phyloP scores from a whole-genome alignment of 2,797 vertebrate species.

The Malurus splendens region DNA sequence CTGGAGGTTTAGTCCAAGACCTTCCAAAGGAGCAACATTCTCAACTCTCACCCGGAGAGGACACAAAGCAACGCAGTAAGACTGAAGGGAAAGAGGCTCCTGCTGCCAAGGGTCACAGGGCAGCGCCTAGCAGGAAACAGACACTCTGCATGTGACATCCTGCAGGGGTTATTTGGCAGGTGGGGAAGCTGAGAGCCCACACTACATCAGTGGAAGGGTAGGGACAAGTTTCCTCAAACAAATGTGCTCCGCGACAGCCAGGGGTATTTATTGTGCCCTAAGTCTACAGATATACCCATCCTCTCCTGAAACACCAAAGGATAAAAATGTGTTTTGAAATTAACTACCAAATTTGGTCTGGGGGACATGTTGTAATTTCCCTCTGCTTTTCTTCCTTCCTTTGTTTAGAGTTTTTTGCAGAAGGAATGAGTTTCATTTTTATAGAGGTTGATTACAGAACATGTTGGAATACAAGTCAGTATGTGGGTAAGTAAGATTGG shows the following conservation, averaged over 20 bases:
- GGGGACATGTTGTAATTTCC: fast-evolving
- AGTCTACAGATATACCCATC: not conserved
- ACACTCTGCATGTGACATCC: not conserved
- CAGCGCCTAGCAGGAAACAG: constrained; percentile 52
- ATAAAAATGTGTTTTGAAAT: not conserved
- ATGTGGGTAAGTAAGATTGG: not conserved
- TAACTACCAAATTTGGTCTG: not conserved
- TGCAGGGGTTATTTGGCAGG: constrained; percentile 14
- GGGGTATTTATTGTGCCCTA: not conserved
- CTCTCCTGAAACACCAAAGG: not conserved
- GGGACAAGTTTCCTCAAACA: not conserved
- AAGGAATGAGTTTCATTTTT: not conserved
- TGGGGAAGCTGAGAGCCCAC: not conserved
- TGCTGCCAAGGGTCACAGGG: constrained; percentile 36
- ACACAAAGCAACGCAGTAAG: not conserved
- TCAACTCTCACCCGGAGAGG: not conserved
- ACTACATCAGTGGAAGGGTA: not conserved
- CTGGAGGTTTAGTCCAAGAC: constrained; percentile 7
- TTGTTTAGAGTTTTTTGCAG: not conserved
- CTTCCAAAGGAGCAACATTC: not conserved
- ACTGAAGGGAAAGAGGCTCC: not conserved
- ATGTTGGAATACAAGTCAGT: not conserved
- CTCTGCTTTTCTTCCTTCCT: not conserved
- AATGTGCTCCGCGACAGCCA: not conserved
- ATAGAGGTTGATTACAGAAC: not conserved